A percentile compares a stretch with the other conserved stretches of the same genome.
phyloP scores from a whole-genome alignment of 2,888 invertebrate species.

The Lithophane semibrunnea region DNA sequence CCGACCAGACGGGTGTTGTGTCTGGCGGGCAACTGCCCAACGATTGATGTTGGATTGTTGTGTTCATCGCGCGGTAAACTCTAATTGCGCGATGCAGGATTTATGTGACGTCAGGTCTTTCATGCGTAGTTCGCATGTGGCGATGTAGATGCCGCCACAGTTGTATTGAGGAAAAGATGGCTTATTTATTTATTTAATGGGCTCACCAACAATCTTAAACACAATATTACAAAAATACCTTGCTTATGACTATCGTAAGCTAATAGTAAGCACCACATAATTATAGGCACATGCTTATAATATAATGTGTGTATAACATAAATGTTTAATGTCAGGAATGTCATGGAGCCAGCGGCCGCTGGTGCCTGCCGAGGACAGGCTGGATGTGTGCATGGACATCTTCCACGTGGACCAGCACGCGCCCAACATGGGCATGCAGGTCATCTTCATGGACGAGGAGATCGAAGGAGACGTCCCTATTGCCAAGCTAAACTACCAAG shows the following conservation, averaged over 20 bases:
- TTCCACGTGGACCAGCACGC: conserved; percentile 82
- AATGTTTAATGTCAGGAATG: conserved; percentile 62
- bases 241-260: no score
- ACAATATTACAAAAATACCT: neutral
- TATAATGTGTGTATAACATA: neutral
- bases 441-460: conserved; percentile 87
- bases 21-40: no score
- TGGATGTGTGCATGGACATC: conserved; percentile 82
- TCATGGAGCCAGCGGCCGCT: conserved; percentile 81
- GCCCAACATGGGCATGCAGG: conserved; percentile 91
- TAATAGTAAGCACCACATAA: neutral
- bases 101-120: no score
- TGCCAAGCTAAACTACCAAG: conserved; percentile 85
- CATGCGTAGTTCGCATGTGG: no score
- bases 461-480: conserved; percentile 82
- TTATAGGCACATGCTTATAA: neutral
- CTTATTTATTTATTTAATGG: neutral
- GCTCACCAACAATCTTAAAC: no score
- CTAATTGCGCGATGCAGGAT: no score
- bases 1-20: no score
- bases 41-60: no score
- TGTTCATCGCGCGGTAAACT: no score
- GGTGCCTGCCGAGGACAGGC: conserved; percentile 77
- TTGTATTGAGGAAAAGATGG: neutral
- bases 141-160: no score